Evolutionary conservation across 2,113 vertebrate species (phyloP), one percentile per base, ranked within the genome.

Genomic region (Sterrhoptilus dennistouni): DNA sequence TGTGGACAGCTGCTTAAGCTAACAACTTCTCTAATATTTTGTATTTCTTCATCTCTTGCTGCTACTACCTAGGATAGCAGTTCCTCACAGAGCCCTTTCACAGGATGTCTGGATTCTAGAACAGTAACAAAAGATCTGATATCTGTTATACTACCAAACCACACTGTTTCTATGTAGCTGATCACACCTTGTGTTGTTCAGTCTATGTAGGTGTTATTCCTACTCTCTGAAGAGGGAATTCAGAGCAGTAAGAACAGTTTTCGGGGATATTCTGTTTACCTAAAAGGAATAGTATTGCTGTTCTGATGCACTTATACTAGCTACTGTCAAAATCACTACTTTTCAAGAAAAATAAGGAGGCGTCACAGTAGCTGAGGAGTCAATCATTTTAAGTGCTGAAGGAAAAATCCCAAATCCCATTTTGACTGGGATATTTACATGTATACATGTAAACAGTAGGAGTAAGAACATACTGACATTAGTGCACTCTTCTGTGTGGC

Each of bases 31-130:
- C 14, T 63, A 63, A 44, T 52, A 93, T 57, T 97, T 92, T 22
- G 27, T 95, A 89, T 95, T 84, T 56, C 79, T 91, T 95, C 86
- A 91, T 80, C 87, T 97, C 93, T 95, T 93, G 70, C 94, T 78
- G 83, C 42, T 91, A 63, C 87, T 94, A 90, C 0, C 3, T 40
- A 97, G 95, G 95, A 91, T 96, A 98, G 97, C 90, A 97, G 98
- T 98, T 98, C 98, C 97, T 98, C 97, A 96, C 97, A 97, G 79
- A 98, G 97, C 91, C 92, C 79, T 97, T 97, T 96, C 75, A 94
- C 24, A 97, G 97, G 98, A 98, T 83, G 91, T 90, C 96, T 91
- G 77, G 89, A 95, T 93, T 90, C 78, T 95, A 93, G 88, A 95
- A 80, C 87, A 96, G 88, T 90, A 97, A 95, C 78, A 96, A 96